These are phyloP conservation scores for Steinernema hermaphroditum DNA, from an alignment of 2,888 invertebrate species.

Conservation along the genomic window DNA sequence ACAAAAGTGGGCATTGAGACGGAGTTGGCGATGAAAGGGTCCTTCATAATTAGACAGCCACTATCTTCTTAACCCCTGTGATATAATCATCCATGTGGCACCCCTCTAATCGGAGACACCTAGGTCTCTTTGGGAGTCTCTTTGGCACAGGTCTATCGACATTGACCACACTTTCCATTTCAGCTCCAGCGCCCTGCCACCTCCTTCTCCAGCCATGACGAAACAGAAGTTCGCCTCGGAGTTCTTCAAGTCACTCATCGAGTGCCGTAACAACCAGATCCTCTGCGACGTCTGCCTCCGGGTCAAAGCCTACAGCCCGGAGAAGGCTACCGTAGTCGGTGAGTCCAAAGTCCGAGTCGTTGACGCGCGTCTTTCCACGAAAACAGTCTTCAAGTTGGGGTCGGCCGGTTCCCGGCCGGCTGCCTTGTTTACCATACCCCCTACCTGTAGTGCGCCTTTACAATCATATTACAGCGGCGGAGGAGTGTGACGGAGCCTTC, in stretches of 20 bases:
- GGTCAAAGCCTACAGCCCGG: background rate
- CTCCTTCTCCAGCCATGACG: background rate
- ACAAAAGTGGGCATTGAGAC: no score
- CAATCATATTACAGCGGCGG: conserved; percentile 20
- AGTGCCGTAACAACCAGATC: conserved; percentile 12
- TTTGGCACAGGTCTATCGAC: background rate
- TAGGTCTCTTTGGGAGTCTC: background rate
- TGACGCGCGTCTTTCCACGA: conserved; percentile 20
- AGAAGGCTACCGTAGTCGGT: conserved; percentile 22
- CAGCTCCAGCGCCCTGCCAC: background rate
- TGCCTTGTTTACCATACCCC: conserved; percentile 20
- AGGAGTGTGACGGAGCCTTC: conserved; percentile 9
- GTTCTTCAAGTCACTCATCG: conserved; percentile 15
- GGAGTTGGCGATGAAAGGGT: no score
- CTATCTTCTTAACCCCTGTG: no score
- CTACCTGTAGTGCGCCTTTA: background rate
- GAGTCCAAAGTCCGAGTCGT: conserved; percentile 15
- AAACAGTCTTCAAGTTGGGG: no score
- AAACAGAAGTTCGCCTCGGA: conserved; percentile 13
- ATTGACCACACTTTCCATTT: no score
- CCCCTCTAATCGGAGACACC: no score
- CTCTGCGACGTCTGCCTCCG: conserved; percentile 20
- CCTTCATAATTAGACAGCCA: no score
- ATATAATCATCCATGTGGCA: no score
- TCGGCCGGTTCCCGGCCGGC: background rate